A percentile compares a stretch with the other conserved stretches of the same genome.
phyloP scores from a whole-genome alignment of 1,140 invertebrate genomes.

The Drosophila lacteicornis region DNA sequence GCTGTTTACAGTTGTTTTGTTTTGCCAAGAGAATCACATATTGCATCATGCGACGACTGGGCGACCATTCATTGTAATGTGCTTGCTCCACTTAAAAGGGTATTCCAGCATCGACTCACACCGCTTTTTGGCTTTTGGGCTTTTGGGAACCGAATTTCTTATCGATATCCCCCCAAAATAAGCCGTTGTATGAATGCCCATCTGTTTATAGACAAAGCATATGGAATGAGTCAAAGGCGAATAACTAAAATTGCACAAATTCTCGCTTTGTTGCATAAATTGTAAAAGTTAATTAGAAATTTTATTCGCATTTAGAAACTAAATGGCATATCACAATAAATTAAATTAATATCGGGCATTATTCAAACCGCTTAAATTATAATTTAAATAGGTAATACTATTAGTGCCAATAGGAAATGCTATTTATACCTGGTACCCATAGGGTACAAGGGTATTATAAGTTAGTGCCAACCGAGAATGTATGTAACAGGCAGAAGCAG shows the following conservation, averaged over 20 bases:
- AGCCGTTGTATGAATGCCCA: no score
- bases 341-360: no score
- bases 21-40: constrained; percentile 28
- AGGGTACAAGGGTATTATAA: no score
- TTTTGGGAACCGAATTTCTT: background rate
- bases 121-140: background rate
- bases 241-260: background rate
- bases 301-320: no score
- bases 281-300: no score
- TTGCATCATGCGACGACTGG: constrained; percentile 34
- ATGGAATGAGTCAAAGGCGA: constrained; percentile 4
- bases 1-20: constrained; percentile 47
- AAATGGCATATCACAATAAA: no score
- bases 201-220: background rate
- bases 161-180: background rate
- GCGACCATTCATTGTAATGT: constrained; percentile 19
- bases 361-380: no score
- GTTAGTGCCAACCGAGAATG: no score
- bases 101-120: constrained; percentile 16
- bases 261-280: background rate
- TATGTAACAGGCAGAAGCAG: no score
- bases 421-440: no score
- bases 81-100: constrained; percentile 35
- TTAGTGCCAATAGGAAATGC: no score
- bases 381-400: no score